Percentiles rank a stretch among this genome's conserved stretches.
phyloP scores from a whole-genome alignment of 2,888 invertebrate genomes.

The Amphipoea oculea region DNA sequence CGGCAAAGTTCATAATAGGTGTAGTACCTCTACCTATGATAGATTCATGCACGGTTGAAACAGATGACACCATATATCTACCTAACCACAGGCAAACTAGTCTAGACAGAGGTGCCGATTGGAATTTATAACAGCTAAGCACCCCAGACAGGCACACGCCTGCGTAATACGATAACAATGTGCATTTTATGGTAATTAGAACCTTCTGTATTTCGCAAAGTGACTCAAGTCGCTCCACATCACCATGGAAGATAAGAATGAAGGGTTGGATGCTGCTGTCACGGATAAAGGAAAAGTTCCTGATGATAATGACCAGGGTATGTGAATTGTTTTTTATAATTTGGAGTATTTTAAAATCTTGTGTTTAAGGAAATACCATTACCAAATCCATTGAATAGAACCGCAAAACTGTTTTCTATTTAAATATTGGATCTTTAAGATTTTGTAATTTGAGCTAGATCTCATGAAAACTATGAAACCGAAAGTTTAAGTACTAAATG shows the following conservation, averaged over 20 bases:
- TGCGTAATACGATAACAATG: slow-evolving; percentile 54
- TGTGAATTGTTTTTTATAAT: slow-evolving; percentile 21
- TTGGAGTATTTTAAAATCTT: background rate
- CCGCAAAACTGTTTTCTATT: background rate
- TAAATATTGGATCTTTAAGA: background rate
- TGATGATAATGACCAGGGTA: slow-evolving; percentile 64
- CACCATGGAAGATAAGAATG: slow-evolving; percentile 35
- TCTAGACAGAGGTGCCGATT: slow-evolving; percentile 63
- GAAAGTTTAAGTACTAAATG: slow-evolving; percentile 19
- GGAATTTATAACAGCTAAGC: slow-evolving; percentile 60
- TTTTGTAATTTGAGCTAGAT: background rate
- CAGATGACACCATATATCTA: slow-evolving; percentile 40
- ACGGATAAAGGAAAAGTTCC: slow-evolving; percentile 48
- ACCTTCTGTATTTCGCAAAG: slow-evolving; percentile 19
- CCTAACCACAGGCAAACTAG: slow-evolving; percentile 51
- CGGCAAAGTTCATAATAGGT: slow-evolving; percentile 15
- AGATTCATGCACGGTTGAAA: slow-evolving; percentile 24
- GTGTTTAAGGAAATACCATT: background rate
- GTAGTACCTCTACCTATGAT: slow-evolving; percentile 24
- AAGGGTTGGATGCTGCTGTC: slow-evolving; percentile 15
- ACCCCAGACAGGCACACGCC: slow-evolving; percentile 53
- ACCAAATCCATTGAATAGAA: background rate
- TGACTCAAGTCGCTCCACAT: slow-evolving; percentile 25
- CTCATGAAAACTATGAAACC: slow-evolving; percentile 36
- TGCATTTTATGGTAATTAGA: slow-evolving; percentile 41